phyloP scores from a whole-genome alignment of 2,113 vertebrate species.

The Myotis brandtii region DNA sequence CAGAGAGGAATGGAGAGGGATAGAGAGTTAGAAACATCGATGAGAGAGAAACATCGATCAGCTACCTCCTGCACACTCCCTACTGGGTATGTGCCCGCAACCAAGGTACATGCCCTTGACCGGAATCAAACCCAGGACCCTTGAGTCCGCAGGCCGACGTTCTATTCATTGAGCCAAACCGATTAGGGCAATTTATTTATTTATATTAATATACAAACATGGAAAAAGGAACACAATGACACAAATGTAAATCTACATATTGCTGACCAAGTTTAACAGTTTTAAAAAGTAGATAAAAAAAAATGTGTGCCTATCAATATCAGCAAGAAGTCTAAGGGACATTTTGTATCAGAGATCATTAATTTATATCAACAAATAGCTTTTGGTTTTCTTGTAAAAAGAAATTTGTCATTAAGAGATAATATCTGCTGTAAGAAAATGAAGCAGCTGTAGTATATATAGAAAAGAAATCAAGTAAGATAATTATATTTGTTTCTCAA shows the following conservation, averaged over 20 bases:
- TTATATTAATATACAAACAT: neutral
- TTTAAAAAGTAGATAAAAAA: neutral
- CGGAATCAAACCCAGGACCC: too few species aligned
- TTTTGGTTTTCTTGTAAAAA: constrained; percentile 31
- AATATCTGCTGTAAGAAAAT: neutral
- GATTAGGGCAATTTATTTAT: neutral
- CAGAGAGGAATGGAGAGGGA: too few species aligned
- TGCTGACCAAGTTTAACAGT: neutral
- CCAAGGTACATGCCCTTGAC: too few species aligned
- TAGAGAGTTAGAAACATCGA: too few species aligned
- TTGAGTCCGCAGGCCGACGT: too few species aligned
- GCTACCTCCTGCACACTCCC: too few species aligned
- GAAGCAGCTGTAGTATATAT: neutral
- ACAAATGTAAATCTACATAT: neutral
- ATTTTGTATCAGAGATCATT: neutral
- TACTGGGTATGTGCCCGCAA: too few species aligned
- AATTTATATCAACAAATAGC: neutral
- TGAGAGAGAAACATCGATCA: too few species aligned
- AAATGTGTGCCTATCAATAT: neutral
- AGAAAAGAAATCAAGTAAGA: constrained; percentile 27
- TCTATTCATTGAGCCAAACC: too few species aligned
- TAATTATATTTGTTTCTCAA: neutral
- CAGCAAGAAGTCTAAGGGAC: neutral
- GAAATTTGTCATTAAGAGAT: neutral
- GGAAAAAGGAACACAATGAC: neutral